These are phyloP conservation scores for Ochotona princeps DNA, from an alignment of 2,113 vertebrate genomes.

Conservation along the genomic window DNA sequence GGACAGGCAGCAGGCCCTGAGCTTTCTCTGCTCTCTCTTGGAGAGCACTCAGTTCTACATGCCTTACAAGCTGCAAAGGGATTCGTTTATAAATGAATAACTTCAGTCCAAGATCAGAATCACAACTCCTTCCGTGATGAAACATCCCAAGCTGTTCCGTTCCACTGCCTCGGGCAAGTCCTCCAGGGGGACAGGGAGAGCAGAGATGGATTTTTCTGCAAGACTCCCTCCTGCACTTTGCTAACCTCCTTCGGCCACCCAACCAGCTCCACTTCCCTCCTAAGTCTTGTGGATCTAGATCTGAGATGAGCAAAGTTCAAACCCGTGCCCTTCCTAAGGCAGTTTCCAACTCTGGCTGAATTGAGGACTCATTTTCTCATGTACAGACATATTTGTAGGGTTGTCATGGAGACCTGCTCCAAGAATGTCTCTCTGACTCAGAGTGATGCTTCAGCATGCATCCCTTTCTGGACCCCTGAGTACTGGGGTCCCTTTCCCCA, in stretches of 20 bases:
- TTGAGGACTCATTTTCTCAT: background rate
- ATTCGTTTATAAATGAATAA: background rate
- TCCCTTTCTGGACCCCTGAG: background rate
- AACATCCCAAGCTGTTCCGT: background rate
- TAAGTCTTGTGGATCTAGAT: background rate
- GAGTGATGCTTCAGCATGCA: background rate
- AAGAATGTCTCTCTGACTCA: background rate
- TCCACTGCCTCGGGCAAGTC: background rate
- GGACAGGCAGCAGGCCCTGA: background rate
- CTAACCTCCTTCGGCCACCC: background rate
- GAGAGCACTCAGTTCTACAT: background rate
- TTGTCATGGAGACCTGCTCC: background rate
- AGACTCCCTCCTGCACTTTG: background rate
- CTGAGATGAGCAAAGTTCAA: background rate
- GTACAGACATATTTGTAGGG: accelerated
- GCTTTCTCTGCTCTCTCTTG: background rate
- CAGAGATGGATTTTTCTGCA: background rate
- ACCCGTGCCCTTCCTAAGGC: background rate
- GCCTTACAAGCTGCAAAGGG: background rate
- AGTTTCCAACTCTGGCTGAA: background rate
- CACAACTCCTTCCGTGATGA: background rate
- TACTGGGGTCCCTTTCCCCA: background rate
- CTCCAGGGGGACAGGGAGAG: background rate
- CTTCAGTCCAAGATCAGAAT: background rate
- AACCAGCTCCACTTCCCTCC: background rate